Percentiles rank a stretch among this genome's conserved stretches.
Conservation (phyloP, 2,888 invertebrate species). For the Dicycla oo region DNA sequence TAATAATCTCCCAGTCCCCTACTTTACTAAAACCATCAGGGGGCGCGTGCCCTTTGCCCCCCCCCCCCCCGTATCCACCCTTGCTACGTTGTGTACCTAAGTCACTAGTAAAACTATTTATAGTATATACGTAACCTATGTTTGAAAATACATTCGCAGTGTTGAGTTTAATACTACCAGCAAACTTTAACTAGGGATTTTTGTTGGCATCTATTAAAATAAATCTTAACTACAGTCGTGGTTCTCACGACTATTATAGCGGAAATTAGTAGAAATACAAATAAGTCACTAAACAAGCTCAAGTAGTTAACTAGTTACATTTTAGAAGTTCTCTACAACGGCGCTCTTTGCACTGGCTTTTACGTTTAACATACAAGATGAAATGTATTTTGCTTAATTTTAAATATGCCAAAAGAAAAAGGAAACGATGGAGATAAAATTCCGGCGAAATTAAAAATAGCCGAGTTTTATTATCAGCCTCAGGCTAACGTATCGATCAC, state of each 20-base stretch:
- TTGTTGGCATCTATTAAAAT: not conserved
- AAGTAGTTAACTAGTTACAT: not conserved
- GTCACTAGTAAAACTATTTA: not conserved
- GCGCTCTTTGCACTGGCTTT: slow-evolving; percentile 48
- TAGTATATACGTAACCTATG: not conserved
- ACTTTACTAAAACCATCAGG: too few species aligned
- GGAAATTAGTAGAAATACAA: not conserved
- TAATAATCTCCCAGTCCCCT: too few species aligned
- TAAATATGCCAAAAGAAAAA: not conserved
- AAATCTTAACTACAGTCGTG: not conserved
- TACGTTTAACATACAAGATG: slow-evolving; percentile 2
- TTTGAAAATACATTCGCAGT: not conserved
- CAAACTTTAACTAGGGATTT: not conserved
- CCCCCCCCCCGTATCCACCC: too few species aligned
- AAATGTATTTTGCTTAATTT: not conserved
- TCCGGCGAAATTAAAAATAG: not conserved
- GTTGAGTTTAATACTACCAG: not conserved
- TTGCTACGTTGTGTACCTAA: not conserved
- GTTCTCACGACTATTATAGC: not conserved
- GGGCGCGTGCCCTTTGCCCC: too few species aligned
- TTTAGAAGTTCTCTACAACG: not conserved
- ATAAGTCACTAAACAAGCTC: slow-evolving; percentile 15
- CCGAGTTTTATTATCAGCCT: not conserved
- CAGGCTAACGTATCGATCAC: not conserved
- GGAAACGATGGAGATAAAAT: not conserved